Evolutionary conservation across 1,140 invertebrate species (phyloP).

Genomic region (Laupala kohalensis): DNA sequence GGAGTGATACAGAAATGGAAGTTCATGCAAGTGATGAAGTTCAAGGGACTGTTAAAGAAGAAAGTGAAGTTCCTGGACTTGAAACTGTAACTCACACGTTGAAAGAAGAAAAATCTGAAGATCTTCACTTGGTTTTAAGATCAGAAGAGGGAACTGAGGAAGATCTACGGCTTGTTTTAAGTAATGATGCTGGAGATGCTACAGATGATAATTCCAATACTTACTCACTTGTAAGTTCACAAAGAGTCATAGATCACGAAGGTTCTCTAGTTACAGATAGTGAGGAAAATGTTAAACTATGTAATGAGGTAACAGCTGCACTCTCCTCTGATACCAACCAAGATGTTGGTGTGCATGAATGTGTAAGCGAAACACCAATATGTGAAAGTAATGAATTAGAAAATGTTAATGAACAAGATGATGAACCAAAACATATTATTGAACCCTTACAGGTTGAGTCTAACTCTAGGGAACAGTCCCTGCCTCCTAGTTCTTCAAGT

Average conservation of each 20-base stretch:
- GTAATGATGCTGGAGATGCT: background rate
- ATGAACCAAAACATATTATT: background rate
- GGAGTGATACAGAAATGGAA: conserved; percentile 8
- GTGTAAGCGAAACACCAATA: background rate
- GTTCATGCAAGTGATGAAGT: background rate
- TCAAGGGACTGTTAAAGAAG: background rate
- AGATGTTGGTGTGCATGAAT: background rate
- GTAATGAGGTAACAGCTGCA: too few species aligned
- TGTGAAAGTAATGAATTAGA: background rate
- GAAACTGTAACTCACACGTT: background rate
- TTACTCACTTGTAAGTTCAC: background rate
- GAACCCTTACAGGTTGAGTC: background rate
- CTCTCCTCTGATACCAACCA: background rate
- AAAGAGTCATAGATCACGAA: background rate
- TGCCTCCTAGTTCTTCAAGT: background rate
- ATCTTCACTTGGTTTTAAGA: conserved; percentile 3
- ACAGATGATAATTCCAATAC: background rate
- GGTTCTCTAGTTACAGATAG: background rate
- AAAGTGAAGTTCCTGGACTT: background rate
- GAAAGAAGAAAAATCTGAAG: conserved; percentile 5
- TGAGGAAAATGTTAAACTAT: background rate
- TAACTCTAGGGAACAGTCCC: background rate
- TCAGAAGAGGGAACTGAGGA: conserved; percentile 1
- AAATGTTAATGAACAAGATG: background rate
- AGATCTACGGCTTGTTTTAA: background rate